Conservation (phyloP, 2,888 invertebrate species). For the Napeogenes inachia region DNA sequence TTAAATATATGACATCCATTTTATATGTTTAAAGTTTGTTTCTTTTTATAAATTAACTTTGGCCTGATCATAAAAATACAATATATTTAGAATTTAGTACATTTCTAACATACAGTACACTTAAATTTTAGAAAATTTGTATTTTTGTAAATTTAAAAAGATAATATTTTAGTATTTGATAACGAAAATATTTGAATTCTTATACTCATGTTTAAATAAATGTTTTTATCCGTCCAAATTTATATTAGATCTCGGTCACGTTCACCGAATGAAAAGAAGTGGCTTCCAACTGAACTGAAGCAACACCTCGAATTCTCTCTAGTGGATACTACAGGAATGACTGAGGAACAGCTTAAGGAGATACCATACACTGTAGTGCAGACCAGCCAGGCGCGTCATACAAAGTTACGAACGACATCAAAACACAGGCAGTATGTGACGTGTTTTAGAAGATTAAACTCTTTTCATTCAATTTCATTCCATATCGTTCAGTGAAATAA, state of each 20-base stretch:
- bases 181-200: not conserved
- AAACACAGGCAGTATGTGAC: conserved; percentile 62
- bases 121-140: too few relatives aligned
- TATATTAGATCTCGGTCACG: conserved; percentile 78
- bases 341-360: conserved; percentile 89
- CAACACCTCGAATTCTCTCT: conserved; percentile 92
- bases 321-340: conserved; percentile 93
- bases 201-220: not conserved
- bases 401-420: conserved; percentile 72
- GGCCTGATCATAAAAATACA: too few relatives aligned
- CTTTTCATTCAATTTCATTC: too few relatives aligned
- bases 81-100: too few relatives aligned
- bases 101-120: too few relatives aligned
- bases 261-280: conserved; percentile 84
- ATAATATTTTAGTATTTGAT: not conserved
- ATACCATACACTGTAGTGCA: conserved; percentile 94
- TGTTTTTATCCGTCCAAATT: not conserved
- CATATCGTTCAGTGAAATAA: too few relatives aligned
- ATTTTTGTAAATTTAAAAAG: too few relatives aligned
- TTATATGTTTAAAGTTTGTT: too few relatives aligned
- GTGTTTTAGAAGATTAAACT: not conserved
- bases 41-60: too few relatives aligned
- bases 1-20: not conserved
- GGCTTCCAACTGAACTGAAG: conserved; percentile 86
- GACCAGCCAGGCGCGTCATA: conserved; percentile 80